phyloP scores from a whole-genome alignment of 2,113 vertebrate species.

The Heteronetta atricapilla region DNA sequence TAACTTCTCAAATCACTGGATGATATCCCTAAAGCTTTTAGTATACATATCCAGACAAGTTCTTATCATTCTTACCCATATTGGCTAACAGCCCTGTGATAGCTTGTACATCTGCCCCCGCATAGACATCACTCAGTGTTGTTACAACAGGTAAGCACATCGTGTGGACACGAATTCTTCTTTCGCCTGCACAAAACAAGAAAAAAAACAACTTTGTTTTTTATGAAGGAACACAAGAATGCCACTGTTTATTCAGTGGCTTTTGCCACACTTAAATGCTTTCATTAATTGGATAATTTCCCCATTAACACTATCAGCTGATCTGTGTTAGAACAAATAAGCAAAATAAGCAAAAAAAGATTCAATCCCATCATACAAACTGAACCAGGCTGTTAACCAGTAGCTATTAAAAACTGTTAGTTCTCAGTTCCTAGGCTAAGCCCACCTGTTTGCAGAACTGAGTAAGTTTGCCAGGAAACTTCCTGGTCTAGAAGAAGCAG shows the following conservation, averaged over 20 bases:
- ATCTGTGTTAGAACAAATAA: not conserved
- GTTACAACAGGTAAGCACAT: slow-evolving; percentile 94
- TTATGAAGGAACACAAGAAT: not conserved
- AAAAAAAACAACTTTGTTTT: not conserved
- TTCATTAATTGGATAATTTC: not conserved
- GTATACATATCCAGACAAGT: not conserved
- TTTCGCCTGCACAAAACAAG: slow-evolving; percentile 82
- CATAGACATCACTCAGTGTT: slow-evolving; percentile 90
- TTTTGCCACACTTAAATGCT: not conserved
- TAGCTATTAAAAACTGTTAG: not conserved
- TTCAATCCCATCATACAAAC: not conserved
- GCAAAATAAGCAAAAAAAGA: not conserved
- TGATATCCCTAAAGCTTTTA: too few species aligned
- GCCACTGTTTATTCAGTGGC: not conserved
- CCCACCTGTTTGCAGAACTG: not conserved
- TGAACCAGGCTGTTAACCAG: not conserved
- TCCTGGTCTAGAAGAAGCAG: not conserved
- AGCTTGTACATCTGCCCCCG: slow-evolving; percentile 95
- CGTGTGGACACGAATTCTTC: slow-evolving; percentile 95
- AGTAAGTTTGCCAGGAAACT: not conserved
- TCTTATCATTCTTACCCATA: slow-evolving; percentile 85
- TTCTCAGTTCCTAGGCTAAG: not conserved
- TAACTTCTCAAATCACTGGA: not conserved
- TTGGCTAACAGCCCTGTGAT: slow-evolving; percentile 91
- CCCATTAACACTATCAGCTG: not conserved